Conservation (phyloP, 2,888 invertebrate species). For the Leptinotarsa juncta region DNA sequence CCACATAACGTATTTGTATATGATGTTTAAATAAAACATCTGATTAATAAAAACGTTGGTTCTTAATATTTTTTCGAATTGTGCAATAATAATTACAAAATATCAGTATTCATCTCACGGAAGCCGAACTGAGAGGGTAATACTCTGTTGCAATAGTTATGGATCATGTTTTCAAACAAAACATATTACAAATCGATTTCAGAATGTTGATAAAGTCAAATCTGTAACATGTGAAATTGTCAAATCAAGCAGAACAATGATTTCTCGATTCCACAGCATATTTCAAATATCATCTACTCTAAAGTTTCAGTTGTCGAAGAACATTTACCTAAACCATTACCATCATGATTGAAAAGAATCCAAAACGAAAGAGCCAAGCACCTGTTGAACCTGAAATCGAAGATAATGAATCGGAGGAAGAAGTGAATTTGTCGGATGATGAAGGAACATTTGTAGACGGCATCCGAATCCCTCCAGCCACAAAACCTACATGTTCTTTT, state of each 20-base stretch:
- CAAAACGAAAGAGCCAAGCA: not conserved
- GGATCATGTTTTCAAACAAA: not conserved
- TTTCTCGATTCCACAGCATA: not conserved
- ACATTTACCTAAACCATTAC: not conserved
- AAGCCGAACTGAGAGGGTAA: not conserved
- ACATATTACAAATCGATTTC: not conserved
- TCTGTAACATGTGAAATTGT: not conserved
- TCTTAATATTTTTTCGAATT: not conserved
- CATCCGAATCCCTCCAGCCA: slow-evolving; percentile 82
- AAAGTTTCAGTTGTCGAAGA: not conserved
- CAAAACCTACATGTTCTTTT: slow-evolving; percentile 76
- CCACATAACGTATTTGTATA: not conserved
- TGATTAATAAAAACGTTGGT: not conserved
- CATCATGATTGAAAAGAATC: slow-evolving; percentile 10
- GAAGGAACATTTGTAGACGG: slow-evolving; percentile 83
- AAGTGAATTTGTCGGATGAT: slow-evolving; percentile 65
- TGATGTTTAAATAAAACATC: not conserved
- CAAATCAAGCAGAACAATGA: not conserved
- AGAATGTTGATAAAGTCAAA: not conserved
- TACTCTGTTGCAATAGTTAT: not conserved
- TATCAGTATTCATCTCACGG: not conserved
- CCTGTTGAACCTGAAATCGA: not conserved
- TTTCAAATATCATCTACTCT: not conserved
- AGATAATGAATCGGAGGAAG: slow-evolving; percentile 39
- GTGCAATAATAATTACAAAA: not conserved